phyloP scores from a whole-genome alignment of 2,113 vertebrate species.

The Rhegmatorhina hoffmannsi region DNA sequence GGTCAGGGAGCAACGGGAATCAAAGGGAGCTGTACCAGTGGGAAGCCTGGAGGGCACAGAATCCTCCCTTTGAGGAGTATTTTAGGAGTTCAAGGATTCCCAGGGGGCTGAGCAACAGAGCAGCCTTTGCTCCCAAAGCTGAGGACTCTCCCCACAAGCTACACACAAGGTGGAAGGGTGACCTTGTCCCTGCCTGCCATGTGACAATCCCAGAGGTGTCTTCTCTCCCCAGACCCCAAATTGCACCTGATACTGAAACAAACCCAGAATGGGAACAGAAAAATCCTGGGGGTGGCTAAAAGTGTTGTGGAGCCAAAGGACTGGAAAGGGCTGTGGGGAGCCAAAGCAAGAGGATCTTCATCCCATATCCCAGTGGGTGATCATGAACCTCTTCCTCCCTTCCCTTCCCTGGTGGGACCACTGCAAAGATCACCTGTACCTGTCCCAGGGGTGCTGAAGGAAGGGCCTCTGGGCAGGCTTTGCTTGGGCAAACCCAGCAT shows the following conservation, averaged over 20 bases:
- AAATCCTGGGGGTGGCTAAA: no score
- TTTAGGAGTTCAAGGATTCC: not conserved
- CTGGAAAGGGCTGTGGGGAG: no score
- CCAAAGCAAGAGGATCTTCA: not conserved
- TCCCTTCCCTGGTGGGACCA: not conserved
- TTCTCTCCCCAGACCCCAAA: not conserved
- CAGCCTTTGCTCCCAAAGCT: not conserved
- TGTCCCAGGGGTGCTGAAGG: not conserved
- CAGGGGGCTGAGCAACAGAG: not conserved
- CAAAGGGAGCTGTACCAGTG: not conserved
- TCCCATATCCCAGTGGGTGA: not conserved
- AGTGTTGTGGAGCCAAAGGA: not conserved
- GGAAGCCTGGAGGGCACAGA: not conserved
- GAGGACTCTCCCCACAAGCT: not conserved
- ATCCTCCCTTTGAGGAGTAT: not conserved
- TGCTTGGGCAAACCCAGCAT: not conserved
- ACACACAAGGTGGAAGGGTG: not conserved
- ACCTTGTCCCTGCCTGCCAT: not conserved
- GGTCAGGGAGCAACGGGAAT: not conserved
- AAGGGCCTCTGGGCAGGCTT: not conserved
- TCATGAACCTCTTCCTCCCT: not conserved
- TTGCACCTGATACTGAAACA: not conserved
- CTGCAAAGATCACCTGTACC: not conserved
- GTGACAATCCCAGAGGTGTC: not conserved
- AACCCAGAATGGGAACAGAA: rapidly evolving